Base-by-base conservation (phyloP, 2,113 vertebrate species). In the Halcyon malimbica region DNA sequence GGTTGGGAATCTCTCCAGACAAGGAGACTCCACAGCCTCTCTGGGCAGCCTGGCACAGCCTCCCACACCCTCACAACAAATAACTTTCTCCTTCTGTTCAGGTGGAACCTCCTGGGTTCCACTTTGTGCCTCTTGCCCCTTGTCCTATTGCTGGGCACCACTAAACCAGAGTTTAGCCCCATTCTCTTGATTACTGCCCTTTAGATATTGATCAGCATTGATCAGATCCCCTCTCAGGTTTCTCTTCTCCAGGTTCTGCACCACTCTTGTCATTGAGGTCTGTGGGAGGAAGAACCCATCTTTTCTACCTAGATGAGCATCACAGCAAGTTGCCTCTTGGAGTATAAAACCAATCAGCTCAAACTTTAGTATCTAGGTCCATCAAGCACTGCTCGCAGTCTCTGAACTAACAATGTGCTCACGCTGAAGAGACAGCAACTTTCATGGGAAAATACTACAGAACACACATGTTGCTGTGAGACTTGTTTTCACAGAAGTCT, bases 221-320 rank as follows among this genome's bases (percentile, higher is more conserved):
- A n/a, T 20, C 9, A 57, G 56, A n/a, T 57, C 19, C 54, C 29
- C 56, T 33, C 56, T 57, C 17, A n/a, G 31, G 13, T 26, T 54
- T 54, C 53, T n/a, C 18, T 60, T 60, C 57, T 60, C 33, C 57
- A 44, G 24, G 8, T 69, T 17, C 42, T 83, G 11, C 11, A 29
- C 41, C 6, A 0, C n/a, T 35, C 15, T 18, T 41, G 21, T 3
- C 16, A 4, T 37, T 42, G 46, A n/a, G 16, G 4, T 26, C 33
- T 15, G 1, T 20, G 21, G 31, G n/a, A 59, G 62, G 65, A 39
- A 29, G 11, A 44, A 60, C 2, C 2, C 1, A 0, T 12, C 11
- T 35, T 60, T 13, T 90, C 18, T 28, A 59, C 57, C 29, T 33
- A 50, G 5, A 5, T 24, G 9, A 39, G 17, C 2, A 12, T 15